Base-by-base conservation (phyloP, 1,140 invertebrate species). In the Lasioglossum baleicum region DNA sequence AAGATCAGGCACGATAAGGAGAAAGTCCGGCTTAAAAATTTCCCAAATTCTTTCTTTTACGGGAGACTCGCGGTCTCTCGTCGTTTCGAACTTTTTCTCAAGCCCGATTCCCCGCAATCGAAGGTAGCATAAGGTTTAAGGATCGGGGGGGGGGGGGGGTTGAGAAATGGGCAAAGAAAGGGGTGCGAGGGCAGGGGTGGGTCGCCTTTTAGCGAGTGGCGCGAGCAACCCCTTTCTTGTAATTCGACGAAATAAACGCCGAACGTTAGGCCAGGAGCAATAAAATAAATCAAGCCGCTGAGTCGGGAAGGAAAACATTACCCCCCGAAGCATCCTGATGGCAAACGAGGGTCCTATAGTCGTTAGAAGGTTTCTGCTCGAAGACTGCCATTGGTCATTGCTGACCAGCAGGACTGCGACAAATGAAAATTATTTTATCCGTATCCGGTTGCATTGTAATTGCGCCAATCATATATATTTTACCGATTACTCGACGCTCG, bases 191-290 rank as follows among this genome's bases (percentile, higher is more conserved):
- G 44, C 2, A 7, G 20, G 61, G 67, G 44, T 68, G 72, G 42
- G 44, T 40, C 75, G 81, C 86, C 84, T 87, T 88, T 88, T 85
- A 88, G 87, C 86, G 86, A 87, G 73, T 87, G 83, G 80, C 83
- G 83, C 83, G 75, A 83, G 86, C 87, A 88, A 88, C 87, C 87
- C 87, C 86, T 88, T 88, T 88, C 86, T 88, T 88, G 87, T 88
- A 88, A 88, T 88, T 88, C 82, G 81, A 81, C 82, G 86, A 88
- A 88, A 88, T 88, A 88, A 88, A 88, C 84, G 87, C 87, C 72
- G 87, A 88, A 85, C 86, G 87, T 88, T 88, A 88, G 87, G 83
- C 87, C 87, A 80, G 85, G 71, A 88, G 87, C 82, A 88, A 88
- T 88, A 88, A 88, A 88, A 88, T 88, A 88, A 88, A 88, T 88